Base-by-base conservation (phyloP, 2,797 vertebrate genomes). In the Holocentrus rufus region DNA sequence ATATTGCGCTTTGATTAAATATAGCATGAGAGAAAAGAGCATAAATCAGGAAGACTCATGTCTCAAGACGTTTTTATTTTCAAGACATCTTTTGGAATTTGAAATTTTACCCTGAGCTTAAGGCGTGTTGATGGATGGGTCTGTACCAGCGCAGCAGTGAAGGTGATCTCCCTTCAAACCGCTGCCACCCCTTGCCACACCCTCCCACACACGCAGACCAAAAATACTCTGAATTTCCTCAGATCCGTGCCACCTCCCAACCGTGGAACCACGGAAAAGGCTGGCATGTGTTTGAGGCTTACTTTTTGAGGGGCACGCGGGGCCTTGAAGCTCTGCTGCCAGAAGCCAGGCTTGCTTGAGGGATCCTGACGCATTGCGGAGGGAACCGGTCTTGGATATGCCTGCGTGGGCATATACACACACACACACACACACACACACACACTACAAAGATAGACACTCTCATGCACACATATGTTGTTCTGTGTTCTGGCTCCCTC, bases 321-420 rank as follows among this genome's bases (percentile, higher is more conserved):
- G 25, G 61, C 70, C 68, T 68, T 39, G 18, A 46, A 30, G 72
- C 56, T 46, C 14, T 46, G 60, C 54, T 70, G 79, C 80, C 79
- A 71, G 79, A 62, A 84, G 61, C 59, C n/a, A 15, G 59, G 67
- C 69, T 77, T 72, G 60, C 50, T 7, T 72, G 64, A 72, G 69
- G 65, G 64, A 66, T 80, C 69, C 77, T 77, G 84, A 87, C 55
- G 62, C 84, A 83, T 55, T 84, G 86, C 83, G 75, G 86, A 73
- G 77, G 55, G 63, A 79, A 71, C 7, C 44, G 11, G 72, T 49
- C 63, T 65, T 69, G 57, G 50, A 80, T 66, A 65, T 63, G 73
- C 18, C n/a, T 65, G 20, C 20, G 53, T 56, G 7, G 60, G 52
- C 61, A 1, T 27, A 14, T 54, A 53, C 27, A 39, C n/a, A 17